Conservation (phyloP, 2,888 invertebrate species). For the Oscheius onirici region DNA sequence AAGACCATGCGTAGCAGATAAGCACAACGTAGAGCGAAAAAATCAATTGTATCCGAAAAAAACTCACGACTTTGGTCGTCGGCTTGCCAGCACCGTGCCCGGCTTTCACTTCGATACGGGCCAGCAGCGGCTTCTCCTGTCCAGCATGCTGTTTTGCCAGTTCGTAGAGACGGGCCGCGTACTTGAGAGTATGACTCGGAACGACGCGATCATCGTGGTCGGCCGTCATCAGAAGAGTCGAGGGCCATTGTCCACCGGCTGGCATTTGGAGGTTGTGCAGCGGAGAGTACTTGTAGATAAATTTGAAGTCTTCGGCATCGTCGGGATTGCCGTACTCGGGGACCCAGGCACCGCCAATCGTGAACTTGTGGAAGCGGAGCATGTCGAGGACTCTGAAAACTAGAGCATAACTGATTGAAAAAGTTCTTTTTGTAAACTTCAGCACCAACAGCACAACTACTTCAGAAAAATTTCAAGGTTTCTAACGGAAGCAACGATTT, state of each 20-base stretch:
- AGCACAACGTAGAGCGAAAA: neutral
- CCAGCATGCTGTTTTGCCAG: slow-evolving; percentile 66
- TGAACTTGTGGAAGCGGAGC: slow-evolving; percentile 96
- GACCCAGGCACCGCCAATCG: slow-evolving; percentile 94
- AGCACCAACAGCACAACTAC: too few species aligned
- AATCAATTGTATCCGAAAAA: neutral
- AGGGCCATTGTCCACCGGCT: slow-evolving; percentile 16
- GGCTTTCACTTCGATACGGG: slow-evolving; percentile 90
- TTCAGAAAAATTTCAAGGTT: neutral
- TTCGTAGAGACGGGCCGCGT: slow-evolving; percentile 88
- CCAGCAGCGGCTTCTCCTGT: slow-evolving; percentile 74
- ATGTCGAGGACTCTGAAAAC: slow-evolving; percentile 89
- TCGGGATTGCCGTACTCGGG: slow-evolving; percentile 94
- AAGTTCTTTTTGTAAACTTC: neutral
- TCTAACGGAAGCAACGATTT: neutral
- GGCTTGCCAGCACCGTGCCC: slow-evolving; percentile 98
- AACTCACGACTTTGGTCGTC: slow-evolving; percentile 84
- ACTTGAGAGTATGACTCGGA: slow-evolving; percentile 94
- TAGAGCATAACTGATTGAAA: neutral
- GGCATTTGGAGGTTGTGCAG: slow-evolving; percentile 24
- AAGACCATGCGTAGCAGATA: neutral
- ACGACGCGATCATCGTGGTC: slow-evolving; percentile 78
- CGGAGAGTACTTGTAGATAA: slow-evolving; percentile 79
- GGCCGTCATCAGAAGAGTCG: slow-evolving; percentile 33
- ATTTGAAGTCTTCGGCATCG: slow-evolving; percentile 84